Base-by-base conservation (phyloP, 2,797 vertebrate genomes). In the Halcyon leucocephala region DNA sequence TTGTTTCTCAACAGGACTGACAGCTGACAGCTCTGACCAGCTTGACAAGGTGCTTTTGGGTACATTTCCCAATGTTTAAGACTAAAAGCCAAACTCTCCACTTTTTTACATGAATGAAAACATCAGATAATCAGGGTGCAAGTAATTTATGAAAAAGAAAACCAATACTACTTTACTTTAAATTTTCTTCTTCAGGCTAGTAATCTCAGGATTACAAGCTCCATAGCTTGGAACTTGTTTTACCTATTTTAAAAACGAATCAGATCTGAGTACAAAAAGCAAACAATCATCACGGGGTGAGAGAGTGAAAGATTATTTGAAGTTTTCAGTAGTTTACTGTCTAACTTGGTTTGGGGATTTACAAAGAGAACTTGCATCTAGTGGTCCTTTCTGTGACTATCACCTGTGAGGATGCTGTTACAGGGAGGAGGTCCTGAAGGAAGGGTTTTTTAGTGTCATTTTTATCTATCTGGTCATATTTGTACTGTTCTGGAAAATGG, bases 11-110 rank as follows among this genome's bases (percentile, higher is more conserved):
- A 3, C 58, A 89, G 77, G 85, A 84, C 41, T 93, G 93, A 86
- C 74, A 92, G 74, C 61, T 96, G 93, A 84, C 85, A 95, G 49
- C 46, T 52, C 81, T 82, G 93, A 61, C 92, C 86, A 91, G 41
- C 58, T 55, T 89, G 58, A 76, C 44, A 67, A 69, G 62, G 62
- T 93, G 64, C 42, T 90, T 88, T 90, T 52, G 61, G 42, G 42
- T 62, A 69, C 51, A 60, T 76, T 91, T 70, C 37, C 31, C 44
- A 77, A 2, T 66, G 62, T 60, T 91, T 86, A 90, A 83, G 52
- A 76, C 24, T 69, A 94, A 62, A 28, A 86, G 33, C 31, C 57
- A 76, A 82, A 77, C 19, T 76, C n/a, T 72, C 17, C 9, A 42
- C n/a, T 83, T 77, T 28, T 74, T 66, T 81, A 86, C 39, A 4